phyloP scores from a whole-genome alignment of 2,797 vertebrate species.

The Tapirus indicus region DNA sequence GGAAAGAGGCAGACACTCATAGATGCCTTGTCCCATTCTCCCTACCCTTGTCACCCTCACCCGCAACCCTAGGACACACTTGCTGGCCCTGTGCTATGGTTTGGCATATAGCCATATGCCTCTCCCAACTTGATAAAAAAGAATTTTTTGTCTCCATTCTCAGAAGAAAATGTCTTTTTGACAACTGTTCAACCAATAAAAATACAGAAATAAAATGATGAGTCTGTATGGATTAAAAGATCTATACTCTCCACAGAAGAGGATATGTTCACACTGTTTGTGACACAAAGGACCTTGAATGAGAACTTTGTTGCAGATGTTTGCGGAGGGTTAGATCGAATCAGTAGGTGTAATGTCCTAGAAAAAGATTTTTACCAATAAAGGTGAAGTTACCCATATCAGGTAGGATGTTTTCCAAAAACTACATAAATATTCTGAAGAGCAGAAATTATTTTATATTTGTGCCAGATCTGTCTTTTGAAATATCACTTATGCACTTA shows the following conservation, averaged over 20 bases:
- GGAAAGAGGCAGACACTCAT: background rate
- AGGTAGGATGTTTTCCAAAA: background rate
- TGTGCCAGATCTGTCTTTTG: background rate
- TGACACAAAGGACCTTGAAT: background rate
- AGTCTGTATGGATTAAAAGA: background rate
- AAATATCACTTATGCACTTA: background rate
- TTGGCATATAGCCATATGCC: background rate
- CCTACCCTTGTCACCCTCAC: rapidly evolving
- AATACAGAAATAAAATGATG: background rate
- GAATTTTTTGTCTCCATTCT: background rate
- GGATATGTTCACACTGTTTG: background rate
- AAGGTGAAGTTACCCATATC: background rate
- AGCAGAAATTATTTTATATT: background rate
- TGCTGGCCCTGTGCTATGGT: background rate
- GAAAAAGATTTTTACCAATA: background rate
- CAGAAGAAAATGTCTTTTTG: background rate
- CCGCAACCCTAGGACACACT: rapidly evolving
- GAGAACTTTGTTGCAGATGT: background rate
- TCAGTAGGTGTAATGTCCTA: background rate
- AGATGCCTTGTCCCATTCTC: background rate
- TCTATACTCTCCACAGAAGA: background rate
- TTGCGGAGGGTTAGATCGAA: background rate
- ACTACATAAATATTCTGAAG: background rate
- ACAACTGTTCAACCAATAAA: background rate
- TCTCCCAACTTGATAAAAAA: background rate